Evolutionary conservation across 2,888 invertebrate genomes (phyloP), one percentile per base, ranked within the genome.

Genomic region (Cryptocheilus praepositus): DNA sequence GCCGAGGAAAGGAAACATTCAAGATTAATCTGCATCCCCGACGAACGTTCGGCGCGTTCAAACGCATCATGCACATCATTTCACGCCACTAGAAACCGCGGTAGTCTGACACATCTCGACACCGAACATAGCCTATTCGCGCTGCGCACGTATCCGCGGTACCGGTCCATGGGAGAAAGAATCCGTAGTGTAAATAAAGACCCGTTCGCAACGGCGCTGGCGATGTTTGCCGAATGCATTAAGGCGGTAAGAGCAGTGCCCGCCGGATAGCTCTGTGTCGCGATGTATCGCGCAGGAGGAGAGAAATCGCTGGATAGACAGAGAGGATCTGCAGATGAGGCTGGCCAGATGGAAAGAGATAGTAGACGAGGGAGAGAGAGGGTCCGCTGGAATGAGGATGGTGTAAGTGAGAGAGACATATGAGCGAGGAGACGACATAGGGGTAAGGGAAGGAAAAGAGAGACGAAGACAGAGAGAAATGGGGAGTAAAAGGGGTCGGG

Each of bases 151-250:
- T 36, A 36, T 36, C 36, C 36, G 49, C 4, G 49, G 49, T 49
- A 49, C 49, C 49, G 5, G 49, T 49, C 19, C 16, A 21, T 8
- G 21, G 28, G 64, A 55, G 77, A 79, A 75, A 79, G 80, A 80
- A 85, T 86, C 85, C 85, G 74, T 81, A 83, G 84, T 85, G 86
- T 83, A 85, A 87, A 86, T 83, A 87, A 83, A 86, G 81, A 81
- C 78, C 74, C 74, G 76, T 76, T 79, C 69, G 79, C 77, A 76
- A 81, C 74, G 72, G 73, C 72, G 71, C 77, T 79, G 18, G 49
- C 49, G 82, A 80, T 86, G 86, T 88, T 88, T 88, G 86, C 86
- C 77, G 80, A 86, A 81, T 84, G 88, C 84, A 86, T 88, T 88
- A 83, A 76, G 72, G 73, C 76, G 80, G 74, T 74, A 78, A 80